phyloP scores from a whole-genome alignment of 2,113 vertebrate species.

The Xiphorhynchus elegans region DNA sequence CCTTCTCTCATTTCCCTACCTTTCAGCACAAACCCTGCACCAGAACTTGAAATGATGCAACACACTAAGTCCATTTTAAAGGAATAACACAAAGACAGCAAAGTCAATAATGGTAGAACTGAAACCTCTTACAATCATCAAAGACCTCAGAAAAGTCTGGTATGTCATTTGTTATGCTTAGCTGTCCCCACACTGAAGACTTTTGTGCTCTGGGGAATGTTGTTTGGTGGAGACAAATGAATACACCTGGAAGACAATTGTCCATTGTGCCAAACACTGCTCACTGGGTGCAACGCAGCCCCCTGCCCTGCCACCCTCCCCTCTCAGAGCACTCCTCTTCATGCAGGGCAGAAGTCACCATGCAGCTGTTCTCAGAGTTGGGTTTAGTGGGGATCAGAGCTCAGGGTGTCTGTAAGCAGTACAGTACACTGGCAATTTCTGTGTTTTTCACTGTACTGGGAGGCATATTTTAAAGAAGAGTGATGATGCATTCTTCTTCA shows the following conservation, averaged over 20 bases:
- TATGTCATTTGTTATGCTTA: slow-evolving; percentile 57
- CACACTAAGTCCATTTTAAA: slow-evolving; percentile 49
- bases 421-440: background rate
- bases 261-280: slow-evolving; percentile 20
- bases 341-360: background rate
- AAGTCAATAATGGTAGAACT: slow-evolving; percentile 36
- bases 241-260: slow-evolving; percentile 70
- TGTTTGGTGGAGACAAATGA: slow-evolving; percentile 56
- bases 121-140: slow-evolving; percentile 41
- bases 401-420: background rate
- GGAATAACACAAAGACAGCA: slow-evolving; percentile 32
- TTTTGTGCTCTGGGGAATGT: slow-evolving; percentile 58
- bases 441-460: background rate
- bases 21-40: slow-evolving; percentile 3
- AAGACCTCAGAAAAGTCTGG: slow-evolving; percentile 18
- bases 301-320: background rate
- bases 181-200: slow-evolving; percentile 48
- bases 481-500: accelerated
- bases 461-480: background rate
- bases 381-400: background rate
- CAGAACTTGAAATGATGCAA: slow-evolving; percentile 34
- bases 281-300: background rate
- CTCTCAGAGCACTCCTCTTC: background rate
- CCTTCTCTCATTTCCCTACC: background rate
- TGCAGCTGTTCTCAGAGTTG: background rate